Evolutionary conservation across 2,888 invertebrate species (phyloP), one percentile per base, ranked within the genome.

Genomic region (Phrixothrix hirtus): DNA sequence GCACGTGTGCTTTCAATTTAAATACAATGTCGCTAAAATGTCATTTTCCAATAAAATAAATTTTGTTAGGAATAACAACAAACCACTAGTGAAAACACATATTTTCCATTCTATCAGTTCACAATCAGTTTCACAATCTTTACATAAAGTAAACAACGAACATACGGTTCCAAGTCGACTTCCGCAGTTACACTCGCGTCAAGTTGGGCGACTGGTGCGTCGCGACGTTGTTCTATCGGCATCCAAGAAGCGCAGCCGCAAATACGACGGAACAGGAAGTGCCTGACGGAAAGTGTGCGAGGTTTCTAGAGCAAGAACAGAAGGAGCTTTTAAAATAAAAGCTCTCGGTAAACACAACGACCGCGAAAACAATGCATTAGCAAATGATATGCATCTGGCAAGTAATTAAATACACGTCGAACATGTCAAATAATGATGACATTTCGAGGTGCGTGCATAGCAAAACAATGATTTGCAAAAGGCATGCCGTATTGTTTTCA

Each of bases 161-260:
- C 54, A 54, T 44, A 49, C 44, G 44, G 39, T 38, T 43, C 29
- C 45, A 48, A 48, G 47, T 17, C 17, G 39, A 58, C 58, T 60
- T 62, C 60, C 60, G 60, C 57, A 59, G 60, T 52, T 55, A 55
- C 54, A 57, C 55, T 55, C 54, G 48, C 50, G 54, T 59, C 41
- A 46, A 61, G 57, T 60, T 57, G 58, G 55, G 57, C 58, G 57
- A 63, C 62, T 65, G 61, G 59, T 49, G 62, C 65, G 62, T 57
- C 64, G 62, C 60, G 63, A 61, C 61, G 65, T 58, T 58, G 52
- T 55, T 46, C 58, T 57, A 63, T 63, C 60, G 64, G 60, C 52
- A 57, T 60, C 57, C 56, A 42, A 41, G 48, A 37, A 47, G 61
- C 63, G 65, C 65, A 62, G 62, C 30, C 63, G 63, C 62, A 42